Conservation (phyloP, 2,113 vertebrate genomes). For the Pollachius pollachius region DNA sequence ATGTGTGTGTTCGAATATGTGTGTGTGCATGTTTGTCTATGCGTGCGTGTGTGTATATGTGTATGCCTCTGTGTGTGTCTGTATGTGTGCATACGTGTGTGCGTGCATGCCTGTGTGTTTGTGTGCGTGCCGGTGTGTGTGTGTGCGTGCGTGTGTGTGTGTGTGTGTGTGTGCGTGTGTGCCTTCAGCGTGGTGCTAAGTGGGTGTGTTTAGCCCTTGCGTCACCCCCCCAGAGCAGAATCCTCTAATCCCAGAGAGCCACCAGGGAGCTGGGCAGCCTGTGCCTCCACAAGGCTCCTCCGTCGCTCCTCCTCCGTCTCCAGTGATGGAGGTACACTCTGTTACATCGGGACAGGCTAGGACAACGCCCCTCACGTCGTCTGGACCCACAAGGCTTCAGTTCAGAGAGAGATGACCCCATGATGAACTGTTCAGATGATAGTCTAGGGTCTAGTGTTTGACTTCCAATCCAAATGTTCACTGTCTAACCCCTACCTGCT, state of each 20-base stretch:
- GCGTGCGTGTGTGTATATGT: too few relatives aligned
- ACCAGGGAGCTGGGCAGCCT: constrained; percentile 36
- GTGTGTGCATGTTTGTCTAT: too few relatives aligned
- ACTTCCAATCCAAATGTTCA: too few relatives aligned
- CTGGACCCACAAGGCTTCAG: constrained; percentile 12
- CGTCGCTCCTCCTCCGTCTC: constrained; percentile 61
- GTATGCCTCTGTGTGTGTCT: too few relatives aligned
- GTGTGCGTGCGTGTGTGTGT: too few relatives aligned
- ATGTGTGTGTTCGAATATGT: too few relatives aligned
- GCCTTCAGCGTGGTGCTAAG: constrained; percentile 46
- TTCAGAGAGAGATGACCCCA: neutral
- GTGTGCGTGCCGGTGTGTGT: too few relatives aligned
- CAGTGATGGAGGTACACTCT: constrained; percentile 57
- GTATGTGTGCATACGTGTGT: too few relatives aligned
- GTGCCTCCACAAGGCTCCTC: constrained; percentile 48
- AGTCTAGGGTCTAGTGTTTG: too few relatives aligned
- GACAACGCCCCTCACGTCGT: constrained; percentile 57
- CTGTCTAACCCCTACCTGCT: too few relatives aligned
- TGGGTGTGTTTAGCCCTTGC: constrained; percentile 56
- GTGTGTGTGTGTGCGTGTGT: constrained; percentile 14
- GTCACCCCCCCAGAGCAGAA: constrained; percentile 53
- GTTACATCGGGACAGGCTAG: constrained; percentile 62
- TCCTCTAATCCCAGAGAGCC: constrained; percentile 51
- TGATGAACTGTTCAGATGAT: too few relatives aligned
- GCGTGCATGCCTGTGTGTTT: too few relatives aligned